These are phyloP conservation scores for Amblyornis subalaris DNA, from an alignment of 2,113 vertebrate species.

Conservation along the genomic window DNA sequence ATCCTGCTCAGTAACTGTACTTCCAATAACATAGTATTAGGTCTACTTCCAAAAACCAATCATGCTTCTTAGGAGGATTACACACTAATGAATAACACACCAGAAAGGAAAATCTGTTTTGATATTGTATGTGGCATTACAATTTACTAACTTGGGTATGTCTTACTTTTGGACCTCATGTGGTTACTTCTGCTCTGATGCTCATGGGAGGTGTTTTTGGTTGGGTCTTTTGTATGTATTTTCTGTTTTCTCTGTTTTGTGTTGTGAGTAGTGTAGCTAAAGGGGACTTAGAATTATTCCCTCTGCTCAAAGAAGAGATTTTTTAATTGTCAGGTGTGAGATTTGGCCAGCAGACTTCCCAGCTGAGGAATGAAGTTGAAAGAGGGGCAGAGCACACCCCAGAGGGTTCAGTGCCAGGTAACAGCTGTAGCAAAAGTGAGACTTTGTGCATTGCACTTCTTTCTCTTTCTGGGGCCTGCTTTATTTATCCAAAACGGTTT, in stretches of 20 bases:
- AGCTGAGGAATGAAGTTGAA: neutral
- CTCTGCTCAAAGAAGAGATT: neutral
- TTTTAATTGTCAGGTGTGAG: neutral
- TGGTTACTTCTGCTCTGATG: neutral
- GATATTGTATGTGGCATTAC: neutral
- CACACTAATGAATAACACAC: neutral
- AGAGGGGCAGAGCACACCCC: neutral
- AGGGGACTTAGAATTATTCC: neutral
- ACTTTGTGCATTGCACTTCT: neutral
- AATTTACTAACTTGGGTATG: neutral
- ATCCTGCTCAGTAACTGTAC: neutral
- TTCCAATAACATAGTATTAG: neutral
- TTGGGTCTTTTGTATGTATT: neutral
- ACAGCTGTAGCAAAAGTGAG: neutral
- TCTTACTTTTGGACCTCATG: neutral
- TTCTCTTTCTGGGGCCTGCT: neutral
- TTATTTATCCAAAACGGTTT: neutral
- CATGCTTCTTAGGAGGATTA: neutral
- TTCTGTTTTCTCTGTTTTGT: neutral
- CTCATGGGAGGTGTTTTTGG: neutral
- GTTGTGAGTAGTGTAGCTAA: neutral
- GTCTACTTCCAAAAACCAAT: neutral
- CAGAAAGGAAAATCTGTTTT: neutral
- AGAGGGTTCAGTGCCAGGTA: neutral
- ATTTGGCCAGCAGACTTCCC: neutral